phyloP scores from a whole-genome alignment of 2,797 vertebrate genomes.

The Lates japonicus region DNA sequence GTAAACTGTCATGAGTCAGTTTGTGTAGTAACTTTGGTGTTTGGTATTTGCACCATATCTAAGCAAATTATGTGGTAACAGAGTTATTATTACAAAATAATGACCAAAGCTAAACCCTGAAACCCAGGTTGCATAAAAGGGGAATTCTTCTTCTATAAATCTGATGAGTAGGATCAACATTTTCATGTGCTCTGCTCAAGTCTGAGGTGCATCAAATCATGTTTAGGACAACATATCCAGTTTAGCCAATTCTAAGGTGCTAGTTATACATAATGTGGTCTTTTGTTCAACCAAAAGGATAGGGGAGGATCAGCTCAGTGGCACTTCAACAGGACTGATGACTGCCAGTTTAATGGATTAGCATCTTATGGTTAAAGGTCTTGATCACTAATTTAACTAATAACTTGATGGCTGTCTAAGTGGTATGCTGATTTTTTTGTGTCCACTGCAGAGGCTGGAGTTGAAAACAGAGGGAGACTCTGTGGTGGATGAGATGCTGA shows the following conservation, averaged over 20 bases:
- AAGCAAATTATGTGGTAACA: not conserved
- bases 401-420: not conserved
- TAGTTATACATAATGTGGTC: too few species aligned
- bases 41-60: not conserved
- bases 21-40: not conserved
- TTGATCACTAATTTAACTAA: not conserved
- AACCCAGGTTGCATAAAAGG: not conserved
- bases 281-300: not conserved
- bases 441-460: constrained; percentile 63
- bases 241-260: too few species aligned
- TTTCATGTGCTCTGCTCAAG: too few species aligned
- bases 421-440: not conserved
- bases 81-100: not conserved
- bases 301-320: not conserved
- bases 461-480: constrained; percentile 54
- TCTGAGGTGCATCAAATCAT: too few species aligned
- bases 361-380: not conserved
- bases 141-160: not conserved
- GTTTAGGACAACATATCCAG: too few species aligned
- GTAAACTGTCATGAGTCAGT: not conserved
- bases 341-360: not conserved
- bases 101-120: not conserved
- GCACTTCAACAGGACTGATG: not conserved
- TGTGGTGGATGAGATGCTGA: constrained; percentile 33
- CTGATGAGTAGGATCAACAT: not conserved